phyloP scores from a whole-genome alignment of 2,113 vertebrate genomes.

The Atrichornis clamosus region DNA sequence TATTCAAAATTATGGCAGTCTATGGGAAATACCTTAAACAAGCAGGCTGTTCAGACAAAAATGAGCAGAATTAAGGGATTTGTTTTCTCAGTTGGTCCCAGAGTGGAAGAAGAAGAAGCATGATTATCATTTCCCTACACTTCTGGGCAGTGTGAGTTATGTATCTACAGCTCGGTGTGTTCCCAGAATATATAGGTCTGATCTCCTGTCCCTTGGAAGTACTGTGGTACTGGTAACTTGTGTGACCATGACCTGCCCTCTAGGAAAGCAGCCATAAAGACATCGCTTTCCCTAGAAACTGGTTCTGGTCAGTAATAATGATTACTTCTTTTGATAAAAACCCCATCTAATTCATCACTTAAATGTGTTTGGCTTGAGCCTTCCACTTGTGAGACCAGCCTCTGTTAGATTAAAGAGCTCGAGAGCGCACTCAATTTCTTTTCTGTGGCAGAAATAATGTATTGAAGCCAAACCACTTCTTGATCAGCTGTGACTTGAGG shows the following conservation, averaged over 20 bases:
- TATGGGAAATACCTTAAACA: not conserved
- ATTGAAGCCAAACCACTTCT: not conserved
- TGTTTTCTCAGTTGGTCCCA: not conserved
- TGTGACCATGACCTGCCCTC: not conserved
- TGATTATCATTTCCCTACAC: not conserved
- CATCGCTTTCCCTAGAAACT: not conserved
- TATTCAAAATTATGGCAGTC: not conserved
- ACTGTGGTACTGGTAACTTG: not conserved
- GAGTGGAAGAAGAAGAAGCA: not conserved
- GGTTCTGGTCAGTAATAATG: not conserved
- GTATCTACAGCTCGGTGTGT: not conserved
- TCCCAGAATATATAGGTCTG: not conserved
- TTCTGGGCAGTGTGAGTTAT: not conserved
- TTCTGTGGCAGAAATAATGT: not conserved
- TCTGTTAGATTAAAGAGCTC: not conserved
- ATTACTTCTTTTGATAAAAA: not conserved
- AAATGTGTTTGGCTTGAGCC: not conserved
- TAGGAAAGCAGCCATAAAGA: not conserved
- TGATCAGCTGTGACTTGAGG: not conserved
- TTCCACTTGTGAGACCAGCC: not conserved
- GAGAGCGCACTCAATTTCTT: not conserved
- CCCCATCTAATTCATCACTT: not conserved
- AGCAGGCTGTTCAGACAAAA: not conserved
- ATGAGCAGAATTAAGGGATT: not conserved
- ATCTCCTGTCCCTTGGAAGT: not conserved